phyloP scores from a whole-genome alignment of 1,140 invertebrate genomes.

The Drosophila murphyi region DNA sequence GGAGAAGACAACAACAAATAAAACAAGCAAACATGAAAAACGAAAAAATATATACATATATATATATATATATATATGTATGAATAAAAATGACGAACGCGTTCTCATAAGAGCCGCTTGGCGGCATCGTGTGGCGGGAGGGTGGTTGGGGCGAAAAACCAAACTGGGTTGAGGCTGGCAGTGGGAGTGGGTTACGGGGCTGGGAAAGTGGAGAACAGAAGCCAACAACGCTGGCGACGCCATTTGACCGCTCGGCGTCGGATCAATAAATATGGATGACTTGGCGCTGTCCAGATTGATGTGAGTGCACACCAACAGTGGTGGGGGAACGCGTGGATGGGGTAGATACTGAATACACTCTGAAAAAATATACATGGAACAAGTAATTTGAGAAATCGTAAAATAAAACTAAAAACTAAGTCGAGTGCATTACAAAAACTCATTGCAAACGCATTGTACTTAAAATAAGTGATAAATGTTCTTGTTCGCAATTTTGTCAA shows the following conservation, averaged over 20 bases:
- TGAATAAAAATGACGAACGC: constrained; percentile 57
- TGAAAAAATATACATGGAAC: too few relatives aligned
- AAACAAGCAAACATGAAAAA: constrained; percentile 60
- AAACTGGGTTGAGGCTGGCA: neutral
- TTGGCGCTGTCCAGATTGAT: constrained; percentile 78
- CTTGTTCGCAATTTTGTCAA: too few relatives aligned
- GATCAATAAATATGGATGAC: constrained; percentile 83
- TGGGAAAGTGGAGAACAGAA: constrained; percentile 35
- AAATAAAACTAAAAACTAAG: too few relatives aligned
- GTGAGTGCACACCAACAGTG: constrained; percentile 16
- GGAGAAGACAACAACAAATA: constrained; percentile 27
- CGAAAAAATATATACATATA: constrained; percentile 17
- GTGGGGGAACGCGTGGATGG: neutral
- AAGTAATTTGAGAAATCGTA: too few relatives aligned
- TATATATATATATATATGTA: too few relatives aligned
- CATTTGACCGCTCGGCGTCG: constrained; percentile 49
- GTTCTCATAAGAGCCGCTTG: constrained; percentile 51
- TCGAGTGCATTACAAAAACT: too few relatives aligned
- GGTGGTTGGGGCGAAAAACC: neutral
- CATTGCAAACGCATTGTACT: too few relatives aligned
- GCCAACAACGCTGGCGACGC: constrained; percentile 63
- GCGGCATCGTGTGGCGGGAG: neutral
- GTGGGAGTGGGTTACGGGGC: neutral
- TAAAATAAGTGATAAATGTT: too few relatives aligned
- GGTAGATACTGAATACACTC: neutral